phyloP scores from a whole-genome alignment of 1,140 invertebrate species.

The Leptinotarsa undecemlineata region DNA sequence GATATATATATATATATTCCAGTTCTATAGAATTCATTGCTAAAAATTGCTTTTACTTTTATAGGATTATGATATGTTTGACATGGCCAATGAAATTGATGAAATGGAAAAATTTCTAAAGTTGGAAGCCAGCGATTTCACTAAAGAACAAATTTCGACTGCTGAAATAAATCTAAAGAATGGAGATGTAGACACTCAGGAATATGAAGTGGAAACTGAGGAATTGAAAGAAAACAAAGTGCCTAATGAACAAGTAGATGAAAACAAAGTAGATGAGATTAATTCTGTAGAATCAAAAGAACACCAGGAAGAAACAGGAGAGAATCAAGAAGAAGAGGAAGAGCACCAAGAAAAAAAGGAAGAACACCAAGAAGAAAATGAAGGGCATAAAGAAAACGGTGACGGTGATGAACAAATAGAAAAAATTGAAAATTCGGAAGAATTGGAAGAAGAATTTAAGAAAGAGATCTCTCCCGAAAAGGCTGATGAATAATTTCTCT shows the following conservation, averaged over 20 bases:
- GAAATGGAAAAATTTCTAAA: constrained; percentile 84
- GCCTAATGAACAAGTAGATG: constrained; percentile 26
- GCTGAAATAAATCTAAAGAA: constrained; percentile 41
- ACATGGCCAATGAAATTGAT: constrained; percentile 89
- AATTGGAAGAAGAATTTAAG: constrained; percentile 23
- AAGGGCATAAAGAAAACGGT: constrained; percentile 26
- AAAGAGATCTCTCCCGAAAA: constrained; percentile 12
- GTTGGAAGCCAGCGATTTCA: constrained; percentile 56
- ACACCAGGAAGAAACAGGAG: not conserved
- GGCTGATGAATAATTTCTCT: constrained; percentile 23
- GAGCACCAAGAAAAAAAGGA: not conserved
- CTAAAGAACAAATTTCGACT: constrained; percentile 34
- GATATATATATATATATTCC: not conserved
- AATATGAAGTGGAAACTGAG: constrained; percentile 24
- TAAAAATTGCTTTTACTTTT: constrained; percentile 7
- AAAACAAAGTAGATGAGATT: constrained; percentile 17
- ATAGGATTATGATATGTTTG: constrained; percentile 92
- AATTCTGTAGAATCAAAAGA: constrained; percentile 20
- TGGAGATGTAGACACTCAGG: constrained; percentile 31
- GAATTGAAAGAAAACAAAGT: constrained; percentile 32
- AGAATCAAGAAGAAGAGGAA: not conserved
- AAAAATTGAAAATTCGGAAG: constrained; percentile 27
- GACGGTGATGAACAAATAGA: constrained; percentile 30
- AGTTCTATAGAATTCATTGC: not conserved
- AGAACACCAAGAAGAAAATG: constrained; percentile 15